Base-by-base conservation (phyloP, 2,113 vertebrate species). In the Bos javanicus region DNA sequence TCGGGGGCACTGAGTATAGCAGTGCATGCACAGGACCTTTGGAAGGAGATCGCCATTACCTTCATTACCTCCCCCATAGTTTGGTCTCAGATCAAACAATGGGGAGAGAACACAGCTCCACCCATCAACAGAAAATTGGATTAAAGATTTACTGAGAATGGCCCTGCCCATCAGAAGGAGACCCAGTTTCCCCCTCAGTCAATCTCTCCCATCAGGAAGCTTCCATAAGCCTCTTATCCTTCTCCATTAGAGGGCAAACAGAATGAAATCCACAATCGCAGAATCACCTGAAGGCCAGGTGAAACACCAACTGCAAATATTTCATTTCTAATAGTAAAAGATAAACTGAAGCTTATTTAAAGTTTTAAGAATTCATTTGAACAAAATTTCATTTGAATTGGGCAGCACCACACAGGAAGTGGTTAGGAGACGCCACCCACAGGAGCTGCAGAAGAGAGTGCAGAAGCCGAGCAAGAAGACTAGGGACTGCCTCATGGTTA, bases 351-450 rank as follows among this genome's bases (percentile, higher is more conserved):
- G 64, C 19, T 71, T 71, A 71, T 71, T 71, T 36, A 36, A 23
- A 71, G 9, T 23, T 71, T 71, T 71, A 71, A 71, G 64, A 36
- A 36, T 71, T 71, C 64, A 71, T 71, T 71, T 21, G 64, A 71
- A 23, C 64, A 71, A 71, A 6, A 36, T 36, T 36, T 71, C n/a
- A 36, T 23, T 21, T 36, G n/a, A 71, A 36, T 21, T 71, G n/a
- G n/a, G 9, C 64, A 36, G 19, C 19, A 3, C 5, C n/a, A 0
- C n/a, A 36, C 64, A 0, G 2, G 17, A 71, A 71, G 9, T 36
- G 19, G n/a, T 11, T 21, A 36, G n/a, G 19, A 23, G 19, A 71
- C 0, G 19, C n/a, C n/a, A 71, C 19, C 19, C n/a, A 36, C 64
- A 36, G 64, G 19, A 71, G 64, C n/a, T 6, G 64, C 19, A 71